Evolutionary conservation across 2,113 vertebrate genomes (phyloP), one percentile per base, ranked within the genome.

Genomic region (Barnardius zonarius): DNA sequence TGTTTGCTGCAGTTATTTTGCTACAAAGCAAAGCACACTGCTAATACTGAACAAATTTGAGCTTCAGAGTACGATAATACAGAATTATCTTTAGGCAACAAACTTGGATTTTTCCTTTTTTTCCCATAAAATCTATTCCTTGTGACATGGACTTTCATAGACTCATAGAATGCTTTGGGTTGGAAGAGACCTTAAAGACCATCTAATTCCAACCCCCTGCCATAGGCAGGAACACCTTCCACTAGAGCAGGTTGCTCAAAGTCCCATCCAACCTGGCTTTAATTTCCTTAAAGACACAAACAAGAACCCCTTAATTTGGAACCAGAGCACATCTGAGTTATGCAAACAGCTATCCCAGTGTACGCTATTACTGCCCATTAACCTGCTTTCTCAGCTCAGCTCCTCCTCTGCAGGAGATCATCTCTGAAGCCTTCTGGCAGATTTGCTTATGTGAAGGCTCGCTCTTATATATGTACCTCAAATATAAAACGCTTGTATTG

Each of bases 141-240:
- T 2, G 10, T 28, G n/a, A 2, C 39, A 7, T 4, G 0, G 1
- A 54, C 17, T 16, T 68, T n/a, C 20, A 59, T 59, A 59, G 57
- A 35, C 24, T 59, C 57, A 35, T n/a, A 59, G 57, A 35, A 59
- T 59, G 57, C 9, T 35, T 59, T 59, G 33, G 22, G 33, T 59
- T 59, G 33, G 22, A 35, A 35, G 33, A 14, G 22, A 35, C 22
- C 57, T 35, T 59, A 59, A 59, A 59, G 57, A 24, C 10, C 33
- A 35, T 35, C 57, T 35, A 35, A 23, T 59, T 59, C 22, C n/a
- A 35, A 35, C 20, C 22, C 33, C 33, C 22, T 59, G 33, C 22
- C 57, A 59, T 9, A 24, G 57, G 22, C 57, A 35, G 33, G 33
- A 23, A 24, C 57, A 59, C 57, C 22, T 35, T 59, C 22, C 57